Conservation (phyloP, 1,140 invertebrate species). For the Oryctes rhinoceros region DNA sequence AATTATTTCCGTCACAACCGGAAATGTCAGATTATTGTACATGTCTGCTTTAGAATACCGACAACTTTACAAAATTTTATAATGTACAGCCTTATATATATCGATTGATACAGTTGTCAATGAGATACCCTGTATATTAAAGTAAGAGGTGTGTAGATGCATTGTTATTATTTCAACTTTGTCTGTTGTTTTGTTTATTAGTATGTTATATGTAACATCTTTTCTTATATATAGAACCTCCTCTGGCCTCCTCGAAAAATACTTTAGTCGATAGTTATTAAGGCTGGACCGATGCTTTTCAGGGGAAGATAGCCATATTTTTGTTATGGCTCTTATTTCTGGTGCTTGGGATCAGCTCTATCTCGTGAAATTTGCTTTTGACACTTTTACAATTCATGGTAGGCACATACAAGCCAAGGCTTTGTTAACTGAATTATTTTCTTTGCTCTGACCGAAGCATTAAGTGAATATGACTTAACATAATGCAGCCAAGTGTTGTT, state of each 20-base stretch:
- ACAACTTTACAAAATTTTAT: no score
- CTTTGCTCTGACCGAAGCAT: no score
- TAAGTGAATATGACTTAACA: no score
- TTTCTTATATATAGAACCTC: neutral
- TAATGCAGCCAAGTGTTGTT: no score
- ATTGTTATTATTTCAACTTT: neutral
- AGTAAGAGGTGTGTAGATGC: neutral
- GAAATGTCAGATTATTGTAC: no score
- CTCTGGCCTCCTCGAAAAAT: neutral
- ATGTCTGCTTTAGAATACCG: no score
- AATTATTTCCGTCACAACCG: no score
- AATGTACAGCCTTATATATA: neutral
- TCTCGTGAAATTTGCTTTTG: neutral
- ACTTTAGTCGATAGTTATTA: neutral
- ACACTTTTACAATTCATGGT: neutral
- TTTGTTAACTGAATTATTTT: no score
- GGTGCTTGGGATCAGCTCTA: conserved; percentile 7
- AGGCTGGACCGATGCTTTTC: neutral
- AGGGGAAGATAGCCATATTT: neutral
- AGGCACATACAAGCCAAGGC: no score
- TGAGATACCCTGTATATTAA: neutral
- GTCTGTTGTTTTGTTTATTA: neutral
- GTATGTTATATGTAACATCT: neutral
- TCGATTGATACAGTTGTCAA: no score
- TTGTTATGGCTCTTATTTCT: neutral